Conservation (phyloP, 2,888 invertebrate species). For the Maniola hyperantus region DNA sequence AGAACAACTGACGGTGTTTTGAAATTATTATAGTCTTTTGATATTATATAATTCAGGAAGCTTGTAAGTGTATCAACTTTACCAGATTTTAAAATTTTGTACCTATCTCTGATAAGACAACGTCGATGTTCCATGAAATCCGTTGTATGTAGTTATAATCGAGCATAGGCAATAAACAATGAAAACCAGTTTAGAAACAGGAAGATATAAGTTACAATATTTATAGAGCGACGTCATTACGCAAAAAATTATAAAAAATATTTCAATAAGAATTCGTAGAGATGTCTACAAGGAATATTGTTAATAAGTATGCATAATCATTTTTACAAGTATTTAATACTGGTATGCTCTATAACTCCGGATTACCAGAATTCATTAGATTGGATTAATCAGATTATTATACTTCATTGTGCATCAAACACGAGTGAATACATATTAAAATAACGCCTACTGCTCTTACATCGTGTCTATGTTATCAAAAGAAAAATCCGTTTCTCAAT, state of each 20-base stretch:
- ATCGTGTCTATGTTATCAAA: too few species aligned
- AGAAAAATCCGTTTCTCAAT: too few species aligned
- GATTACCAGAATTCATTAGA: too few species aligned
- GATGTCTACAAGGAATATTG: neutral
- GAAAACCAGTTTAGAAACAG: constrained; percentile 35
- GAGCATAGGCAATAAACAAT: constrained; percentile 25
- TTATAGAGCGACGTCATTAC: constrained; percentile 28
- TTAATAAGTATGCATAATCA: neutral
- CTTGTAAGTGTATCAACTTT: neutral
- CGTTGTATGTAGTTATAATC: neutral
- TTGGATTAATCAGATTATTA: too few species aligned
- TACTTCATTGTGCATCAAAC: too few species aligned
- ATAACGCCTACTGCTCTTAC: too few species aligned
- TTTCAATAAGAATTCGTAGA: neutral
- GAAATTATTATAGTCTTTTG: neutral
- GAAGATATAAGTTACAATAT: constrained; percentile 28
- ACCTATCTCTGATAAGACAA: neutral
- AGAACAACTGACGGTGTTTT: neutral
- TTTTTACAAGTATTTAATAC: neutral
- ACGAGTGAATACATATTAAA: too few species aligned
- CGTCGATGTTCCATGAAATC: neutral
- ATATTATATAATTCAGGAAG: neutral
- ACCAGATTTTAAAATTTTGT: neutral
- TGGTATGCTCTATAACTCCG: neutral
- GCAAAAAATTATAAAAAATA: constrained; percentile 11